Evolutionary conservation across 1,140 invertebrate species (phyloP), one percentile per base, ranked within the genome.

Genomic region (Nasonia longicornis): DNA sequence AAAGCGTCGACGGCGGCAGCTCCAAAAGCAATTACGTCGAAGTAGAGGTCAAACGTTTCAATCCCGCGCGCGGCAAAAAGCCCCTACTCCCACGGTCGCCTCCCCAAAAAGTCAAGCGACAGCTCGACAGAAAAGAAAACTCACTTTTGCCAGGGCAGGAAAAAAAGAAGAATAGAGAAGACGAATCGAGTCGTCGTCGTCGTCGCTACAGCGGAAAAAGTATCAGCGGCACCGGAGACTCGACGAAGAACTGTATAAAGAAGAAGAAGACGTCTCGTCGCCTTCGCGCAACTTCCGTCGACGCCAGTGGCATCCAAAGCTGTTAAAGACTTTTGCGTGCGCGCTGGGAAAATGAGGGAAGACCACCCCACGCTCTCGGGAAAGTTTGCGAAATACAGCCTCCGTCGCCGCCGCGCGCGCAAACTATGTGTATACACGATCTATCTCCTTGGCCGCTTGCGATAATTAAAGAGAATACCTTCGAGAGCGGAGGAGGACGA

Each of bases 381-480:
- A 71, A 78, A 78, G 69, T 72, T 72, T 79, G 29, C 16, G 35
- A 79, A 72, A 64, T 79, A 79, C 20, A 78, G 26, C 52, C 52
- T 58, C 20, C 16, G 16, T 14, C 45, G 70, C 26, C 26, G 26
- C 26, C 26, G 26, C 26, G 26, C n/a, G 71, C 73, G 8, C 73
- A 16, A 71, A 42, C 69, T 71, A 31, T 71, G 69, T 71, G 35
- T 42, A 20, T 11, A 16, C 63, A 8, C 63, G 6, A 67, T 26
- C 12, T 58, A n/a, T 58, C 52, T n/a, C 52, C 26, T 71, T 31
- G 16, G 8, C 31, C 69, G 69, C 20, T 22, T 4, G 67, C 26
- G 14, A 77, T 77, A 72, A 81, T 77, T 77, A 81, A 81, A 72
- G 69, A 58, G 45, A 72, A 71, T 72, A 77, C 4, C 26, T 42